Evolutionary conservation across 2,888 invertebrate species (phyloP).

Genomic region (Mystacides longicornis): DNA sequence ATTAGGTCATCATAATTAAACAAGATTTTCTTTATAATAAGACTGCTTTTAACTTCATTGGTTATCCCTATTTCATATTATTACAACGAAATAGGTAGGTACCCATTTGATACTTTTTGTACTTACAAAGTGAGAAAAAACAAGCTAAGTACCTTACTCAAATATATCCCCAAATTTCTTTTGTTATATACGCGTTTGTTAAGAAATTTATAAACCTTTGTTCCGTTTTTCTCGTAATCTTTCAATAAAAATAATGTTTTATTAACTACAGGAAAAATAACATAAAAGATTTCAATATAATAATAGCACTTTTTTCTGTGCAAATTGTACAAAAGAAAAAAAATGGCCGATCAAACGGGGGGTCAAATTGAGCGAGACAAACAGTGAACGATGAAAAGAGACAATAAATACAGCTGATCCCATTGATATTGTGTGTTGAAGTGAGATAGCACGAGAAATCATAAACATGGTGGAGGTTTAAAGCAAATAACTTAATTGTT

Average conservation of each 20-base stretch:
- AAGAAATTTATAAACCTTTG: neutral
- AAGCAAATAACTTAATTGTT: neutral
- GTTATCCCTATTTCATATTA: too few species aligned
- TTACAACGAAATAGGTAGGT: too few species aligned
- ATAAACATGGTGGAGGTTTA: slow-evolving; percentile 6
- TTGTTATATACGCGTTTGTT: neutral
- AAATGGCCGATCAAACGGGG: slow-evolving; percentile 21
- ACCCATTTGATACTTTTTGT: too few species aligned
- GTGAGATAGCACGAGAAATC: slow-evolving; percentile 9
- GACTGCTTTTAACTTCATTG: too few species aligned
- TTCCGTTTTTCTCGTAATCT: neutral
- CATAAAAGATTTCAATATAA: neutral
- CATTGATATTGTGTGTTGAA: slow-evolving; percentile 6
- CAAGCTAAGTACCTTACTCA: too few species aligned
- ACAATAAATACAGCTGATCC: slow-evolving; percentile 19
- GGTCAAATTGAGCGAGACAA: slow-evolving; percentile 25
- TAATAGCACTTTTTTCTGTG: neutral
- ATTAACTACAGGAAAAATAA: neutral
- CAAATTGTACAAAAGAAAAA: slow-evolving; percentile 11
- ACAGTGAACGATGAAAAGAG: slow-evolving; percentile 14
- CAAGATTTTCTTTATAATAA: too few species aligned
- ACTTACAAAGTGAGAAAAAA: too few species aligned
- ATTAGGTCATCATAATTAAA: too few species aligned
- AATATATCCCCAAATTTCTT: too few species aligned
- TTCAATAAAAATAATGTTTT: neutral